phyloP scores from a whole-genome alignment of 92 coral and sea anemone genomes.

The Heliopora coerulea region DNA sequence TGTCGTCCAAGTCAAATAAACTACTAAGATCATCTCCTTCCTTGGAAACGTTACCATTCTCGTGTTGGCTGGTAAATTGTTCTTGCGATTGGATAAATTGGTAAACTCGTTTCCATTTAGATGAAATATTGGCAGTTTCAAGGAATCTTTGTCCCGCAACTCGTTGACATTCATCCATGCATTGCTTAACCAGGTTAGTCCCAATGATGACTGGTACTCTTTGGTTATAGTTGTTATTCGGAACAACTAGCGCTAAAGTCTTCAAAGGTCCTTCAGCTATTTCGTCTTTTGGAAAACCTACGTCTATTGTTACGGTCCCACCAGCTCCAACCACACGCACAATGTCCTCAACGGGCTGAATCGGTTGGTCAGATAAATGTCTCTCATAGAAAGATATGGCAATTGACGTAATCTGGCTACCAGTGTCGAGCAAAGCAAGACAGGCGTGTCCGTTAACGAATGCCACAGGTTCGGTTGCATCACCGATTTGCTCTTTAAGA shows the following conservation, averaged over 20 bases:
- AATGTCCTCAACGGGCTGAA: slow-evolving; percentile 32
- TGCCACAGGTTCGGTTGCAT: slow-evolving; percentile 47
- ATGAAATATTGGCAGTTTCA: slow-evolving; percentile 22
- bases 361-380: slow-evolving; percentile 25
- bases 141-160: slow-evolving; percentile 27
- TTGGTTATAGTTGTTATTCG: slow-evolving; percentile 43
- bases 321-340: slow-evolving; percentile 48
- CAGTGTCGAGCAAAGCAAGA: slow-evolving; percentile 47
- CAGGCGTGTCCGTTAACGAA: slow-evolving; percentile 31
- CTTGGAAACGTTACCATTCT: not conserved
- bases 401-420: slow-evolving; percentile 53
- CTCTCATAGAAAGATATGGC: slow-evolving; percentile 30
- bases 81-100: slow-evolving; percentile 31
- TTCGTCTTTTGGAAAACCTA: not conserved
- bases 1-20: slow-evolving; percentile 24
- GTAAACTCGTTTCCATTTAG: slow-evolving; percentile 49
- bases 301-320: slow-evolving; percentile 27
- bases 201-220: slow-evolving; percentile 45
- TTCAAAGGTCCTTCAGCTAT: slow-evolving; percentile 30
- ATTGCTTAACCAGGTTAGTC: slow-evolving; percentile 45
- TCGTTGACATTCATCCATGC: slow-evolving; percentile 33
- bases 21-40: not conserved
- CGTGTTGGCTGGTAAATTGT: slow-evolving; percentile 1
- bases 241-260: slow-evolving; percentile 42
- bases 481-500: slow-evolving; percentile 34